phyloP scores from a whole-genome alignment of 2,888 invertebrate genomes.

The Metallyticus violacea region DNA sequence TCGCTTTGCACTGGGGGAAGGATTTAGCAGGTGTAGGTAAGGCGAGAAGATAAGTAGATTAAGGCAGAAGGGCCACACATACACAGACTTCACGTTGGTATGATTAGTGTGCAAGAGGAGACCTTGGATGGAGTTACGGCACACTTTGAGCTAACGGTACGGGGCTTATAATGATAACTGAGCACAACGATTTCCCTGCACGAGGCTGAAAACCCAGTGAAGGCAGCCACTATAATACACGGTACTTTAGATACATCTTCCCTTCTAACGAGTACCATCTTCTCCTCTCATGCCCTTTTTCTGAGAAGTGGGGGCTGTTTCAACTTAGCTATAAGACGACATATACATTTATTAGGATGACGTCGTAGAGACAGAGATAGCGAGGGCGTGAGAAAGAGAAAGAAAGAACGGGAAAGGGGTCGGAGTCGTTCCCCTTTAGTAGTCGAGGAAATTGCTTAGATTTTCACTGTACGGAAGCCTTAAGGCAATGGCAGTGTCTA shows the following conservation, averaged over 20 bases:
- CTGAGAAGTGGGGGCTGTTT: background rate
- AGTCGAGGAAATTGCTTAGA: conserved; percentile 15
- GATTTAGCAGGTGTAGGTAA: background rate
- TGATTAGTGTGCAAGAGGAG: background rate
- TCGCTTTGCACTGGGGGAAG: no score
- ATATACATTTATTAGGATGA: background rate
- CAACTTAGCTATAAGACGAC: background rate
- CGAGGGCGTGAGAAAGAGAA: background rate
- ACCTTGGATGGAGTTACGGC: background rate
- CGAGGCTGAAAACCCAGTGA: background rate
- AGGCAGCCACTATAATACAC: conserved; percentile 1
- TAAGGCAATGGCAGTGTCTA: background rate
- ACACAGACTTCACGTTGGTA: no score
- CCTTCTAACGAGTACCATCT: background rate
- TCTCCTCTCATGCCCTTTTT: background rate
- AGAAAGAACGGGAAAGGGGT: background rate
- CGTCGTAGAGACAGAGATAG: background rate
- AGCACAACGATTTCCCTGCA: background rate
- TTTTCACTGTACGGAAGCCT: background rate
- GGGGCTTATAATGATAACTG: conserved; percentile 1
- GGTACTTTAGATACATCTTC: background rate
- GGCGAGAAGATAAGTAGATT: background rate
- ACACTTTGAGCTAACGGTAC: background rate
- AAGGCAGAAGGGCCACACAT: background rate
- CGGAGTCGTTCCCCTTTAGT: background rate